Conservation (phyloP, 2,888 invertebrate species). For the Chymomyza amoena region DNA sequence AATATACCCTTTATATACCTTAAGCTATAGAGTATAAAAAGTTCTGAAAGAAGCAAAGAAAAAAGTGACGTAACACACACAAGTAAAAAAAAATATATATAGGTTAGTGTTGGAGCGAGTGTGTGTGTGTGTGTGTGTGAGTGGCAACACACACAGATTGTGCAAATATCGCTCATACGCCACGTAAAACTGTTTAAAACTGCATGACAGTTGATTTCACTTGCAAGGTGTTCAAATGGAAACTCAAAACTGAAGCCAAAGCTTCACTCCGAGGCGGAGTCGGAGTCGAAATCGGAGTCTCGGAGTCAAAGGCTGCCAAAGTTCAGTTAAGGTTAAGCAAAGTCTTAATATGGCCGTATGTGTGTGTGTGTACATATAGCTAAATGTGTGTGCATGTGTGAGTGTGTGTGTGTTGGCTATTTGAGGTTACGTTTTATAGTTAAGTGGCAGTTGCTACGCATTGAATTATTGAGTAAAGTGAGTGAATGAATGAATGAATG, state of each 20-base stretch:
- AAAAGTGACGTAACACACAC: constrained; percentile 8
- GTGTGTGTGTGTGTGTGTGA: neutral
- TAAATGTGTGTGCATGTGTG: too few relatives aligned
- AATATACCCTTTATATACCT: too few relatives aligned
- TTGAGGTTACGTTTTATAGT: constrained; percentile 52
- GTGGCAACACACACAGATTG: constrained; percentile 20
- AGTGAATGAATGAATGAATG: constrained; percentile 2
- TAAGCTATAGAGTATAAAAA: constrained; percentile 1
- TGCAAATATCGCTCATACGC: constrained; percentile 66
- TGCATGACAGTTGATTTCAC: constrained; percentile 66
- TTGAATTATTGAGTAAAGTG: constrained; percentile 60
- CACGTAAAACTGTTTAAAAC: constrained; percentile 69
- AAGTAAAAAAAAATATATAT: neutral
- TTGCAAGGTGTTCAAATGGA: constrained; percentile 47
- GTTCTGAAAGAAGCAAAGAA: constrained; percentile 1
- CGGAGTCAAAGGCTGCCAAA: constrained; percentile 33
- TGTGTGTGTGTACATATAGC: neutral
- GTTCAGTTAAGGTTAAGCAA: constrained; percentile 62
- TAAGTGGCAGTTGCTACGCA: constrained; percentile 31
- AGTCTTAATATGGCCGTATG: constrained; percentile 49
- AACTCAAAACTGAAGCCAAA: constrained; percentile 13
- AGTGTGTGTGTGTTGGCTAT: constrained; percentile 21
- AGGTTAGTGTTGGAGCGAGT: constrained; percentile 5
- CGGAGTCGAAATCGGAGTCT: neutral
- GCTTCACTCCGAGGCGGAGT: neutral